These are phyloP conservation scores for Atractosteus spatula DNA, from an alignment of 2,113 vertebrate species.

Conservation along the genomic window DNA sequence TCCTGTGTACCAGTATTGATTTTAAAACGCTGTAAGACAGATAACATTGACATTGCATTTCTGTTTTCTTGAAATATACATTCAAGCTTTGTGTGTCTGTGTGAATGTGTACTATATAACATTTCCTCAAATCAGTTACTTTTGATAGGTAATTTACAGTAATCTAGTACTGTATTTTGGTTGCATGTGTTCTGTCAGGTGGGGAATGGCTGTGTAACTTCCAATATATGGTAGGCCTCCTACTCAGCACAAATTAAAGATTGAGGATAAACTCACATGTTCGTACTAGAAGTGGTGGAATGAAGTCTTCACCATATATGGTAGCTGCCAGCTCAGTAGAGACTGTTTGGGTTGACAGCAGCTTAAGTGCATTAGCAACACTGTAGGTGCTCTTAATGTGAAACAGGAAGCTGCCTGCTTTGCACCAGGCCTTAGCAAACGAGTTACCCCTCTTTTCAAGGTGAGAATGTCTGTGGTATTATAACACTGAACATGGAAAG, in stretches of 20 bases:
- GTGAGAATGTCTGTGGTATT: too few species aligned
- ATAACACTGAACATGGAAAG: too few species aligned
- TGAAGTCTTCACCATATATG: slow-evolving; percentile 26
- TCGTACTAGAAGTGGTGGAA: background rate
- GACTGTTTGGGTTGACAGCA: slow-evolving; percentile 5
- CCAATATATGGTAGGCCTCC: too few species aligned
- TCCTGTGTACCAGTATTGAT: too few species aligned
- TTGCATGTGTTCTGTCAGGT: background rate
- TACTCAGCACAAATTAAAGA: background rate
- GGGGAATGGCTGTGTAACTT: too few species aligned
- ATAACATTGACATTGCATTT: too few species aligned
- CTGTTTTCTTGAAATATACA: too few species aligned
- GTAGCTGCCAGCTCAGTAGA: slow-evolving; percentile 5
- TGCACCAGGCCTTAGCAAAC: background rate
- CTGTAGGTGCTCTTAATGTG: background rate
- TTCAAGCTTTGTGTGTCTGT: too few species aligned
- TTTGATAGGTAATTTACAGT: slow-evolving; percentile 12
- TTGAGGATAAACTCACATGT: background rate
- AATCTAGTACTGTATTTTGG: background rate
- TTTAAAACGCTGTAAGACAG: too few species aligned
- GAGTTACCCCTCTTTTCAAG: background rate
- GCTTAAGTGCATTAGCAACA: slow-evolving; percentile 4
- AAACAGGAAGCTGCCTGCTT: background rate
- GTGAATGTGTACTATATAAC: too few species aligned
- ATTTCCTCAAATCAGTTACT: background rate